Evolutionary conservation across 2,797 vertebrate species (phyloP).

Genomic region (Agapornis canus): DNA sequence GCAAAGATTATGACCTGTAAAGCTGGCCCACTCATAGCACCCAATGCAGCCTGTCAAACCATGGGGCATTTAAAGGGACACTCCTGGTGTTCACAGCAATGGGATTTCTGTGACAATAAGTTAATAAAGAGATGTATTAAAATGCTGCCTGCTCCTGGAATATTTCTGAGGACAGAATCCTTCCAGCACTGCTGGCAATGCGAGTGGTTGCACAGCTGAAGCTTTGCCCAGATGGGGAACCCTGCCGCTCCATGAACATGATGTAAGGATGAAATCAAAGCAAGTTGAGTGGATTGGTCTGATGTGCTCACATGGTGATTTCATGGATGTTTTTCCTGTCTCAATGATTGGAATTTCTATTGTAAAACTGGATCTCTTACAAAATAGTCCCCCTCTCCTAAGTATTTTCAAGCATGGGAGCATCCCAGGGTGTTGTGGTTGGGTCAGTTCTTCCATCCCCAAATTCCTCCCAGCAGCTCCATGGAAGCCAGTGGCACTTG

Average conservation of each 20-base stretch:
- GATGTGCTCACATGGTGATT: not conserved
- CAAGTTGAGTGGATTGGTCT: not conserved
- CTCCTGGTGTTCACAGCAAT: not conserved
- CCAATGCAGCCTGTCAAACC: not conserved
- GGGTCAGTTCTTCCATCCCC: not conserved
- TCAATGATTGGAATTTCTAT: fast-evolving
- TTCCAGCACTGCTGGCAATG: not conserved
- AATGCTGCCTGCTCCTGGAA: not conserved
- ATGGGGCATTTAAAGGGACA: not conserved
- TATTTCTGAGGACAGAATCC: constrained; percentile 14
- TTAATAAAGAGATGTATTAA: not conserved
- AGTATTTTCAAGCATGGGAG: not conserved
- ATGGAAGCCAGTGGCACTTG: not conserved
- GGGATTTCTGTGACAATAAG: not conserved
- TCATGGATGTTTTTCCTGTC: not conserved
- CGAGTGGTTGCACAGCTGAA: not conserved
- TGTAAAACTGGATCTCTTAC: not conserved
- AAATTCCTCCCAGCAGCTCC: not conserved
- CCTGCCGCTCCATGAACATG: not conserved
- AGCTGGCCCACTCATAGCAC: not conserved
- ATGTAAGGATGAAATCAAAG: not conserved
- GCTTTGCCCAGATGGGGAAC: not conserved
- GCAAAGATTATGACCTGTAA: constrained; percentile 39
- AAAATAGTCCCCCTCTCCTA: not conserved
- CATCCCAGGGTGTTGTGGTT: not conserved